A percentile compares a stretch with the other conserved stretches of the same genome.
These are phyloP conservation scores for Callipepla californica DNA, from an alignment of 2,113 vertebrate genomes.

Conservation along the genomic window DNA sequence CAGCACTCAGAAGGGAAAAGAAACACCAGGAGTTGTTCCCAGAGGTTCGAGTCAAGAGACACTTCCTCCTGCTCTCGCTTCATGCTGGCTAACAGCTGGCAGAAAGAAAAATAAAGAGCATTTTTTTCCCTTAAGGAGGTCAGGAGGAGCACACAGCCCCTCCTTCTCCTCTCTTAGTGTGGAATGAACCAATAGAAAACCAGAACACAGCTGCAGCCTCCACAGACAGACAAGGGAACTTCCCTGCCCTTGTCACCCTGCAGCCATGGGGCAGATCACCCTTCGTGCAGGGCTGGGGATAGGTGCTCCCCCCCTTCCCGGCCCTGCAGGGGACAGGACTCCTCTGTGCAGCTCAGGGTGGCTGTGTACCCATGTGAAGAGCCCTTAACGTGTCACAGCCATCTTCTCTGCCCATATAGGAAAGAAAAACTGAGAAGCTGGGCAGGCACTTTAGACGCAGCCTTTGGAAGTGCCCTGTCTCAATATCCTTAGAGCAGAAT, in stretches of 20 bases:
- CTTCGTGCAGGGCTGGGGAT: neutral
- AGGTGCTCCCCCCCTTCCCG: too few species aligned
- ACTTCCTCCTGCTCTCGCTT: rapidly evolving
- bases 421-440: neutral
- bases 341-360: rapidly evolving
- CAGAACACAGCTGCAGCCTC: neutral
- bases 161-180: neutral
- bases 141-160: neutral
- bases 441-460: neutral
- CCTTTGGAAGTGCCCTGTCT: rapidly evolving
- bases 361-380: rapidly evolving
- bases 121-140: neutral
- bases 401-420: neutral
- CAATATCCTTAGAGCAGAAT: neutral
- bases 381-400: rapidly evolving
- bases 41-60: neutral
- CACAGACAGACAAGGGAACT: rapidly evolving
- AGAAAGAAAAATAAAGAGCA: neutral
- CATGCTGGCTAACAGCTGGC: neutral
- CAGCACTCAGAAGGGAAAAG: neutral
- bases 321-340: too few species aligned
- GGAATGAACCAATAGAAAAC: neutral
- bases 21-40: neutral
- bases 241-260: neutral
- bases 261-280: too few species aligned